Conservation (phyloP, 2,888 invertebrate genomes). For the Ashinkailepas kermadecensis region DNA sequence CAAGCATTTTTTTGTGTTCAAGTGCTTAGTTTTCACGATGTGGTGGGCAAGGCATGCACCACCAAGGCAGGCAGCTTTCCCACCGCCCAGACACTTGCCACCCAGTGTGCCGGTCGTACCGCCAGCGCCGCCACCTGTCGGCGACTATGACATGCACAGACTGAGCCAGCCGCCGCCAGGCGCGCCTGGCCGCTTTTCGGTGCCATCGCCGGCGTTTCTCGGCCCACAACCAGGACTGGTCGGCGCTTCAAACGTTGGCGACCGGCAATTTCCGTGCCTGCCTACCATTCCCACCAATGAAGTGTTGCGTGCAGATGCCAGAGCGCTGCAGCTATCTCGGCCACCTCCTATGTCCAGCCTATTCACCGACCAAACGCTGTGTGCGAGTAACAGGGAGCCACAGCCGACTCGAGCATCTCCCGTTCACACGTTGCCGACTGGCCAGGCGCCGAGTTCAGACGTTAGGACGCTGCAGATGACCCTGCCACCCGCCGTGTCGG, state of each 20-base stretch:
- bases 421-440: too few relatives aligned
- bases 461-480: too few relatives aligned
- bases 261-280: not conserved
- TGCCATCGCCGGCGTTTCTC: not conserved
- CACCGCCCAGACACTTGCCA: not conserved
- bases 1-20: not conserved
- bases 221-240: not conserved
- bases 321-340: too few relatives aligned
- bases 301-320: too few relatives aligned
- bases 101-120: too few relatives aligned
- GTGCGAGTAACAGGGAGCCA: too few relatives aligned
- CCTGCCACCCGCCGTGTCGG: too few relatives aligned
- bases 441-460: too few relatives aligned
- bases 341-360: too few relatives aligned
- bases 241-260: not conserved
- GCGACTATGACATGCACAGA: not conserved
- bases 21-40: not conserved
- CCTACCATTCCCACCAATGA: not conserved
- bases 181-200: not conserved
- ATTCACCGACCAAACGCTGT: too few relatives aligned
- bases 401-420: too few relatives aligned
- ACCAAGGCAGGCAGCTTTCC: not conserved
- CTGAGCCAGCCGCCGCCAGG: not conserved
- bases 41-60: not conserved
- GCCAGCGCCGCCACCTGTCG: not conserved